These are phyloP conservation scores for Bolborhynchus lineola DNA, from an alignment of 2,113 vertebrate genomes.

Conservation along the genomic window DNA sequence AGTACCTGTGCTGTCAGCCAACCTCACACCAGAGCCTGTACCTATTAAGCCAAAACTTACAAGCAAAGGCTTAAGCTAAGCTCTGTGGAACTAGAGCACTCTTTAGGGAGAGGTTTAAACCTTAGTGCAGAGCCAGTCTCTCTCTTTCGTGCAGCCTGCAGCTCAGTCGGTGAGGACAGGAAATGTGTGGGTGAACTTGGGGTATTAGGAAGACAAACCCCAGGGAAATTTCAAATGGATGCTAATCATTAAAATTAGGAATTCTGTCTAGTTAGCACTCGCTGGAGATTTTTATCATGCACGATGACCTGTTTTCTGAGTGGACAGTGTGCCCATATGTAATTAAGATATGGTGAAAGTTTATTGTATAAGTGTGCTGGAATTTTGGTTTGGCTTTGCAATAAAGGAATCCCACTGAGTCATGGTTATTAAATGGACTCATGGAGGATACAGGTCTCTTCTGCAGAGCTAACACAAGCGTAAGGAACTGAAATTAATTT, in stretches of 20 bases:
- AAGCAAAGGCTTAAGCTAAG: neutral
- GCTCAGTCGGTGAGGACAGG: neutral
- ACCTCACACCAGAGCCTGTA: neutral
- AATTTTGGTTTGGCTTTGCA: conserved; percentile 58
- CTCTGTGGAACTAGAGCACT: neutral
- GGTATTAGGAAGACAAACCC: neutral
- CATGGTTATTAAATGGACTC: neutral
- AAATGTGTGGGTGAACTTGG: conserved; percentile 17
- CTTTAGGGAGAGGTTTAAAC: neutral
- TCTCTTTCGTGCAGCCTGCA: neutral
- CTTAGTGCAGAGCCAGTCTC: neutral
- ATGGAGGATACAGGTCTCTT: neutral
- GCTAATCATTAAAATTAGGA: neutral
- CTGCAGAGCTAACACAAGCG: conserved; percentile 6
- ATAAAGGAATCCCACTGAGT: conserved; percentile 33
- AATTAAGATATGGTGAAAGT: conserved; percentile 51
- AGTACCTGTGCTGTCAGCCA: neutral
- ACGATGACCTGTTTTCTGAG: neutral
- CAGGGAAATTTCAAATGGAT: conserved; percentile 20
- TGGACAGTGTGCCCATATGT: neutral
- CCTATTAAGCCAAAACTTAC: neutral
- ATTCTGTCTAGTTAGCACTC: conserved; percentile 28
- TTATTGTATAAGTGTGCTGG: conserved; percentile 56
- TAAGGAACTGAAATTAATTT: conserved; percentile 6
- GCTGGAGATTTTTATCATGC: conserved; percentile 31